Percentiles rank a stretch among this genome's conserved stretches.
Evolutionary conservation across 2,888 invertebrate genomes (phyloP).

Genomic region (Troglohyphantes excavatus): DNA sequence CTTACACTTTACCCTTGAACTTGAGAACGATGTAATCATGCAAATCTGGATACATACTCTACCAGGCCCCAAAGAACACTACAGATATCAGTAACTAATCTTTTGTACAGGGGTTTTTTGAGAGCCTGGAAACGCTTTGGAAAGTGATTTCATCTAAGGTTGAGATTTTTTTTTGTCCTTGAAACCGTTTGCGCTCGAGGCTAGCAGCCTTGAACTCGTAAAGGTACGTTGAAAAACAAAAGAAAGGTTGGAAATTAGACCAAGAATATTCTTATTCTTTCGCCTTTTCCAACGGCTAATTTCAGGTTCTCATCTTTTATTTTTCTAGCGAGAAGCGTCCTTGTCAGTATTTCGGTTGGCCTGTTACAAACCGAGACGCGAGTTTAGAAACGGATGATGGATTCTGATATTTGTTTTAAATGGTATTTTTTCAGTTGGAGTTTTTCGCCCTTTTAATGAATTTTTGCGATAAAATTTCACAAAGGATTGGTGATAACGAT

Average conservation of each 20-base stretch:
- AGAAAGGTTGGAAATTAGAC: slow-evolving; percentile 71
- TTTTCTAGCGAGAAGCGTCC: slow-evolving; percentile 12
- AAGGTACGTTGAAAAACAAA: slow-evolving; percentile 70
- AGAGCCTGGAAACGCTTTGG: slow-evolving; percentile 2
- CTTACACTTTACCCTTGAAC: not conserved
- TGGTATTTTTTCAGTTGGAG: no score
- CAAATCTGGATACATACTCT: not conserved
- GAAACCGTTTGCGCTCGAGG: slow-evolving; percentile 56
- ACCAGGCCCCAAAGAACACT: slow-evolving; percentile 1
- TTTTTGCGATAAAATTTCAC: no score
- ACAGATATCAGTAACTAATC: slow-evolving; percentile 26
- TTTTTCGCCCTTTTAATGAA: no score
- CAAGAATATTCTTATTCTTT: slow-evolving; percentile 34
- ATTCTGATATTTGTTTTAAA: no score
- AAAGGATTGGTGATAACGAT: no score
- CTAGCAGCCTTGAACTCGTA: slow-evolving; percentile 70
- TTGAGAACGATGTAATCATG: slow-evolving; percentile 39
- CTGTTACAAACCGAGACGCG: no score
- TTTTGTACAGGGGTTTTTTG: slow-evolving; percentile 34
- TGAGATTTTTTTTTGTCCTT: slow-evolving; percentile 63
- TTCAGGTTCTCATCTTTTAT: slow-evolving; percentile 52
- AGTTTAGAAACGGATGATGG: no score
- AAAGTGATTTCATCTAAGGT: slow-evolving; percentile 29
- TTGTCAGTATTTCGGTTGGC: not conserved
- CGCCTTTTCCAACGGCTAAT: slow-evolving; percentile 46